Conservation (phyloP, 2,113 vertebrate genomes). For the Petromus typicus region DNA sequence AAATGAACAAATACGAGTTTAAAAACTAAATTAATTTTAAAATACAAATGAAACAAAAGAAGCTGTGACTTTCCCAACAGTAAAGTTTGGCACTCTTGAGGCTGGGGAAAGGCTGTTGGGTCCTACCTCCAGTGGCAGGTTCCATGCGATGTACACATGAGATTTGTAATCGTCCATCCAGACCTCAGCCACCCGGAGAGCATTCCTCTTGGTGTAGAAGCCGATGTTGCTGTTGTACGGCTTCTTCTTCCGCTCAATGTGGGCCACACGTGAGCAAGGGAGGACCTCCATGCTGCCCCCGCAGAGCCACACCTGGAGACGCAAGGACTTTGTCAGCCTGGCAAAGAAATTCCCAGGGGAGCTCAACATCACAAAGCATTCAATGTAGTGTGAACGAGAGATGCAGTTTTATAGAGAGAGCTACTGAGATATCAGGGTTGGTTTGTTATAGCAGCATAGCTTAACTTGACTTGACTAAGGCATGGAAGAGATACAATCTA, state of each 20-base stretch:
- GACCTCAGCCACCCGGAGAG: conserved; percentile 96
- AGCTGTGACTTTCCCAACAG: background rate
- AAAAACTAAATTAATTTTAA: background rate
- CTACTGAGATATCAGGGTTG: background rate
- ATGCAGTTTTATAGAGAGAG: background rate
- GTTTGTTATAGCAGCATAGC: background rate
- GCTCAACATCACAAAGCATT: background rate
- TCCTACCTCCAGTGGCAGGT: conserved; percentile 95
- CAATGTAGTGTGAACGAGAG: background rate
- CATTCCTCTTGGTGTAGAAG: conserved; percentile 96
- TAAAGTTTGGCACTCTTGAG: background rate
- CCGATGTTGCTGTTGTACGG: conserved; percentile 97
- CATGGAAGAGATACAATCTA: background rate
- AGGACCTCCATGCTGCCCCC: conserved; percentile 99
- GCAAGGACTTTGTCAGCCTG: background rate
- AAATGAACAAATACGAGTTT: background rate
- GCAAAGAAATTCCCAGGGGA: background rate
- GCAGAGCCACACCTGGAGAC: conserved; percentile 95
- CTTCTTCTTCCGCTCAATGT: conserved; percentile 97
- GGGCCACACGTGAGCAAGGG: conserved; percentile 97
- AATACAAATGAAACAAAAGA: background rate
- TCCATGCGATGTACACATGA: conserved; percentile 98
- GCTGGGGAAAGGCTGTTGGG: accelerated
- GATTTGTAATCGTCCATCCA: conserved; percentile 99
- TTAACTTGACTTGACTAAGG: background rate